Evolutionary conservation across 2,797 vertebrate species (phyloP).

Genomic region (Gallinago stenura): DNA sequence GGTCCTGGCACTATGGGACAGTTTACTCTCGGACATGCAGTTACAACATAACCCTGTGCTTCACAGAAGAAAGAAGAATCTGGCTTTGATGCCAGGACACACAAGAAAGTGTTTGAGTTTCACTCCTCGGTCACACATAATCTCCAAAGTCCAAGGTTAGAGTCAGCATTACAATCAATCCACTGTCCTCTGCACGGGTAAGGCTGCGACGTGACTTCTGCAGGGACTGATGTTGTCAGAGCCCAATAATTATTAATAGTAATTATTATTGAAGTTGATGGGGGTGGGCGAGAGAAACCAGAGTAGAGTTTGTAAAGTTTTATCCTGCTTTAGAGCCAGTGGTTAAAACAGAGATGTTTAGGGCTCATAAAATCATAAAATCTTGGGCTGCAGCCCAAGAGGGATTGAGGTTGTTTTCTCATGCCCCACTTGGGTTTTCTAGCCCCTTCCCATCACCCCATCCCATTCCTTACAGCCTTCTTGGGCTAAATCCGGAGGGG

Average conservation of each 20-base stretch:
- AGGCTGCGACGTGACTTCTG: background rate
- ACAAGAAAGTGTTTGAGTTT: background rate
- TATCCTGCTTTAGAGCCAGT: background rate
- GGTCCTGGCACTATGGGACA: background rate
- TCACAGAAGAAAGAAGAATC: background rate
- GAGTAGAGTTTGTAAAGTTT: background rate
- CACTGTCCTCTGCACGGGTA: background rate
- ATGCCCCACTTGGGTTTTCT: background rate
- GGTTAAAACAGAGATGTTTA: background rate
- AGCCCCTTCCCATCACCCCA: background rate
- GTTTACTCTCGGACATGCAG: background rate
- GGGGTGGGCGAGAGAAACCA: background rate
- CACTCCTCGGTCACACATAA: fast-evolving
- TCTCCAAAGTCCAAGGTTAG: background rate
- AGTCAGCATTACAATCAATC: background rate
- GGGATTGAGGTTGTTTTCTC: background rate
- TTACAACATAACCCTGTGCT: background rate
- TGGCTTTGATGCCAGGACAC: background rate
- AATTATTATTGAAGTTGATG: no score
- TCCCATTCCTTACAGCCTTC: background rate
- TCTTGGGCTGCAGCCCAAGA: background rate
- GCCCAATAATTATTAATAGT: background rate
- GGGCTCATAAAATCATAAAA: background rate
- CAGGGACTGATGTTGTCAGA: background rate
- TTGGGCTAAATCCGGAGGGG: background rate